A percentile compares a stretch with the other conserved stretches of the same genome.
These are phyloP conservation scores for Crenichthys baileyi DNA, from an alignment of 2,797 vertebrate species.

Conservation along the genomic window DNA sequence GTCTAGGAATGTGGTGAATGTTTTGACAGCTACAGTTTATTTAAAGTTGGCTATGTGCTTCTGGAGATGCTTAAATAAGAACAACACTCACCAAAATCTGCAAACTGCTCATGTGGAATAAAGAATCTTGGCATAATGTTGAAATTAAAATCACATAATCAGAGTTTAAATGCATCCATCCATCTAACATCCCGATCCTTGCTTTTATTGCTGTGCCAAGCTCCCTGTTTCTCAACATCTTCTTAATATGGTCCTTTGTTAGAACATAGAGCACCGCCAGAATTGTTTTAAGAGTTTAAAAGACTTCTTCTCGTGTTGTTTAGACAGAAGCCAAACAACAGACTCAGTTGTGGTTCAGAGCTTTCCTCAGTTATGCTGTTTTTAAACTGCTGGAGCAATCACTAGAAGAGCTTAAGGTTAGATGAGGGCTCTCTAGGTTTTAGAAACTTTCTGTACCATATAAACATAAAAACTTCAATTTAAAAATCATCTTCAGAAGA, in stretches of 20 bases:
- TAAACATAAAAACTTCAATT: neutral
- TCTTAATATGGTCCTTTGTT: constrained; percentile 30
- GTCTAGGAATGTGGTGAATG: constrained; percentile 23
- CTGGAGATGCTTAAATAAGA: constrained; percentile 32
- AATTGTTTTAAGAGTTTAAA: constrained; percentile 10
- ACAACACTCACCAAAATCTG: constrained; percentile 10
- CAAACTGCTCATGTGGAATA: constrained; percentile 32
- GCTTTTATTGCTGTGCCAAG: constrained; percentile 44
- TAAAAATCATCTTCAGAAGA: neutral
- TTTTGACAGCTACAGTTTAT: constrained; percentile 41
- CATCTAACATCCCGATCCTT: constrained; percentile 18
- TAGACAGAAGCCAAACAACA: constrained; percentile 15
- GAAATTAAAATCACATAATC: constrained; percentile 48
- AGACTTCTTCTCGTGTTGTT: constrained; percentile 25
- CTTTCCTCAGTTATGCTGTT: neutral
- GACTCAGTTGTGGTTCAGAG: neutral
- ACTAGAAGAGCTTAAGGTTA: neutral
- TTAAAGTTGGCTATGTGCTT: constrained; percentile 27
- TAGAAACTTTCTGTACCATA: neutral
- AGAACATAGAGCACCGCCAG: constrained; percentile 6
- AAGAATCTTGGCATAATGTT: constrained; percentile 34
- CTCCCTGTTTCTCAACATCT: constrained; percentile 35
- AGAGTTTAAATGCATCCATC: constrained; percentile 32
- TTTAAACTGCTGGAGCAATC: neutral
- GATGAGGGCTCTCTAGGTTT: neutral